phyloP scores from a whole-genome alignment of 2,113 vertebrate species.

The Prochilodus magdalenae region DNA sequence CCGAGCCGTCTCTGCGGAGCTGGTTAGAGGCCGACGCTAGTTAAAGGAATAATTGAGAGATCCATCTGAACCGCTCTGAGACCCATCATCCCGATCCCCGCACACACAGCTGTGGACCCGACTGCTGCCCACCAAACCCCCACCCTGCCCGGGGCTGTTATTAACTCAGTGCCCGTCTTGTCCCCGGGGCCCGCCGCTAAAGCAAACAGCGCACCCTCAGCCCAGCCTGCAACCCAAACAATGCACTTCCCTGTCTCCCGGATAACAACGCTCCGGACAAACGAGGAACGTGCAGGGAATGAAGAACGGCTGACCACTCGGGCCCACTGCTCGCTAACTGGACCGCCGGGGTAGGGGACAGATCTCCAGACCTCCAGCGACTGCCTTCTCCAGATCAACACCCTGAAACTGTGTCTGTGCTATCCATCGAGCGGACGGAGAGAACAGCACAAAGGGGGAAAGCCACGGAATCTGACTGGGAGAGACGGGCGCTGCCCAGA shows the following conservation, averaged over 20 bases:
- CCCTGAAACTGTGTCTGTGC: no score
- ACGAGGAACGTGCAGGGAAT: no score
- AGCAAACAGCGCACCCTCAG: not conserved
- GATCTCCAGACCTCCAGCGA: not conserved
- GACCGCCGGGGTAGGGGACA: no score
- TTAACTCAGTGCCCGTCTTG: constrained; percentile 20
- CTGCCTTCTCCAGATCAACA: no score
- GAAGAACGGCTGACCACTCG: not conserved
- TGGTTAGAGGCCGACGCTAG: constrained; percentile 11
- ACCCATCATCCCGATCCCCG: not conserved
- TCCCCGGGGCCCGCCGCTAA: constrained; percentile 3
- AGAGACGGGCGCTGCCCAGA: not conserved
- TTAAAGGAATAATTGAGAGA: constrained; percentile 25
- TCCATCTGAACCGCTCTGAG: not conserved
- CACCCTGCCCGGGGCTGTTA: constrained; percentile 20
- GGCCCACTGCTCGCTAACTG: no score
- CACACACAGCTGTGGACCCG: constrained; percentile 35
- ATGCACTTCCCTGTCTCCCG: not conserved
- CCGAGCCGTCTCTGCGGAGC: constrained; percentile 6
- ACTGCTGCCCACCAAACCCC: constrained; percentile 19
- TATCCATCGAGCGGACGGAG: no score
- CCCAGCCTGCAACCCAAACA: not conserved
- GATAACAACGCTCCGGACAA: not conserved
- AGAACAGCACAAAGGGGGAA: not conserved
- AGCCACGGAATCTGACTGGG: not conserved